phyloP scores from a whole-genome alignment of 2,888 invertebrate species.

The Cactoblastis cactorum region DNA sequence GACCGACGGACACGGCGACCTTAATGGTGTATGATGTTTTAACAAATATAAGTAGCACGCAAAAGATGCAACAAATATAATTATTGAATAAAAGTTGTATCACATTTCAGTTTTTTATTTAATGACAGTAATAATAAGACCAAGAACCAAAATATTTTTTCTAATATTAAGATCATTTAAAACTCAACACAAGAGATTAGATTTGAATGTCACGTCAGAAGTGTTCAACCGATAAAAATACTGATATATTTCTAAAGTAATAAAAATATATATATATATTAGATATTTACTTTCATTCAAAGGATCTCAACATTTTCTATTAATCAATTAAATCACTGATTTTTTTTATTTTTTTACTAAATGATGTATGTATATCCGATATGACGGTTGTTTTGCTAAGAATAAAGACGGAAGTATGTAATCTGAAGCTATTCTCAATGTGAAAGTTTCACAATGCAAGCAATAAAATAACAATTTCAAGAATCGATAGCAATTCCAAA shows the following conservation, averaged over 20 bases:
- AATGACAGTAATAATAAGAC: neutral
- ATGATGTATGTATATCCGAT: too few relatives aligned
- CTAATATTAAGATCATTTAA: too few relatives aligned
- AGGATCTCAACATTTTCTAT: too few relatives aligned
- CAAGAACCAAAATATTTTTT: neutral
- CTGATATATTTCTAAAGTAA: too few relatives aligned
- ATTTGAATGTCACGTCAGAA: too few relatives aligned
- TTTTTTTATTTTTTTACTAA: too few relatives aligned
- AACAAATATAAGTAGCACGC: neutral
- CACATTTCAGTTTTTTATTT: neutral
- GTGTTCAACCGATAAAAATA: too few relatives aligned
- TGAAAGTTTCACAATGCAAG: neutral
- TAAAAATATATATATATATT: too few relatives aligned
- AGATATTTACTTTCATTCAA: too few relatives aligned
- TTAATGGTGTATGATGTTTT: neutral
- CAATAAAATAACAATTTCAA: conserved; percentile 1
- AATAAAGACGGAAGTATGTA: neutral
- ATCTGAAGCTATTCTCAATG: neutral
- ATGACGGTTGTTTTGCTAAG: too few relatives aligned
- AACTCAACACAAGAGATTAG: too few relatives aligned
- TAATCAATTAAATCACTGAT: too few relatives aligned
- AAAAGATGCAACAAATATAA: neutral
- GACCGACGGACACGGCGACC: neutral
- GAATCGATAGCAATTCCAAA: neutral
- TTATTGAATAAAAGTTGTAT: conserved; percentile 2